phyloP scores from a whole-genome alignment of 2,888 invertebrate genomes.

The Allacma fusca region DNA sequence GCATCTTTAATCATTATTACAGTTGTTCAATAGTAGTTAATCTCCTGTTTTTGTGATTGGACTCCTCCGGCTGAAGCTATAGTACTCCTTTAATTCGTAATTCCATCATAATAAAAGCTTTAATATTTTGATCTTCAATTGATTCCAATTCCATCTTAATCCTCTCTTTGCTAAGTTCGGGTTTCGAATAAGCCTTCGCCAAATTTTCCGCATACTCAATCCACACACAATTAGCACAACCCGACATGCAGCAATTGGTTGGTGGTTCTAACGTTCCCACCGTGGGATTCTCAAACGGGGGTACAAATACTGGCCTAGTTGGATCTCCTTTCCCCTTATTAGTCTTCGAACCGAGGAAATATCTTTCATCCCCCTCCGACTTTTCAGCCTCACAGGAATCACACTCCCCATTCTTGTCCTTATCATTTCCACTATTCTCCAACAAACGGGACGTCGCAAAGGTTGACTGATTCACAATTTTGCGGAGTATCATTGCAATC shows the following conservation, averaged over 20 bases:
- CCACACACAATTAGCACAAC: slow-evolving; percentile 93
- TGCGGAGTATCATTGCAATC: not conserved
- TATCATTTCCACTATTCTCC: not conserved
- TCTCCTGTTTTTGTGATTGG: too few relatives aligned
- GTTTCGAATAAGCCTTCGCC: slow-evolving; percentile 70
- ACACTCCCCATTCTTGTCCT: not conserved
- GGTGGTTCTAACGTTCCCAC: slow-evolving; percentile 66
- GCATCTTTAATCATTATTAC: too few relatives aligned
- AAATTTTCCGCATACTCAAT: slow-evolving; percentile 86
- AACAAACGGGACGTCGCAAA: not conserved
- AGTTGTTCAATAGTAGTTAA: too few relatives aligned
- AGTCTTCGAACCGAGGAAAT: slow-evolving; percentile 46
- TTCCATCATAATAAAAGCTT: slow-evolving; percentile 82
- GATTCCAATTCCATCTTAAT: slow-evolving; percentile 71
- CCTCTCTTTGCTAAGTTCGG: slow-evolving; percentile 73
- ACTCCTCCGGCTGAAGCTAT: too few relatives aligned
- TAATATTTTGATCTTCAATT: slow-evolving; percentile 81
- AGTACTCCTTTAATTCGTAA: slow-evolving; percentile 64
- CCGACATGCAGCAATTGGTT: slow-evolving; percentile 88
- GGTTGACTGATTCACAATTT: not conserved
- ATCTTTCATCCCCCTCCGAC: not conserved
- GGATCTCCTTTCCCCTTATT: slow-evolving; percentile 53
- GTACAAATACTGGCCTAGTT: slow-evolving; percentile 48
- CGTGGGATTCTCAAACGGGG: not conserved
- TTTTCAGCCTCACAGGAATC: not conserved